A percentile compares a stretch with the other conserved stretches of the same genome.
These are phyloP conservation scores for Theonella swinhoei DNA, from an alignment of 37 sponge, comb jelly and placozoan genomes.

Conservation along the genomic window DNA sequence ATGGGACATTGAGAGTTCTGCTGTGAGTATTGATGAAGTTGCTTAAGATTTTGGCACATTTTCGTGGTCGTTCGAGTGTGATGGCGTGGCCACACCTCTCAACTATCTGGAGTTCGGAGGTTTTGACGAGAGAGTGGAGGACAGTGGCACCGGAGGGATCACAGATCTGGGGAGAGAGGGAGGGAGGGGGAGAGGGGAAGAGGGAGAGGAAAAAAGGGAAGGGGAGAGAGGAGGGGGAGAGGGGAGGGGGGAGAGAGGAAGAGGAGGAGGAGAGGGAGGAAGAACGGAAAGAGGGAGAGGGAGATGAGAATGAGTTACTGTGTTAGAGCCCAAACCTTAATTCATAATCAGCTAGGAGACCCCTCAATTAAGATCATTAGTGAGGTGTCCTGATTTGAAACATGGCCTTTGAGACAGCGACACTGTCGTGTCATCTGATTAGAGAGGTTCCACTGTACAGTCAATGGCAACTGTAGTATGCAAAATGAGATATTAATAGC, in stretches of 20 bases:
- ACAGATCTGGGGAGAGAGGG: constrained; percentile 48
- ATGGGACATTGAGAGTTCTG: not conserved
- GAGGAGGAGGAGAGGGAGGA: not conserved
- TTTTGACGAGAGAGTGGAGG: constrained; percentile 33
- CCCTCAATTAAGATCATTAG: not conserved
- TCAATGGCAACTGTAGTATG: no score
- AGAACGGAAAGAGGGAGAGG: not conserved
- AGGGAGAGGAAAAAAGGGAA: no score
- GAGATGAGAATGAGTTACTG: no score
- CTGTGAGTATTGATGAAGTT: constrained; percentile 71
- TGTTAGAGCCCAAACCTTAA: not conserved
- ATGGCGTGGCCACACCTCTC: constrained; percentile 80
- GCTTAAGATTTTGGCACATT: constrained; percentile 52
- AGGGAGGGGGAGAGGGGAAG: no score
- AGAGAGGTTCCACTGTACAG: no score
- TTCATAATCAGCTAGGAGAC: not conserved
- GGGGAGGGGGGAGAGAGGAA: not conserved
- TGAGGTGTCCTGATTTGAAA: not conserved
- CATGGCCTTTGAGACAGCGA: no score
- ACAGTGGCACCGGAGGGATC: constrained; percentile 69
- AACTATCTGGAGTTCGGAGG: constrained; percentile 42
- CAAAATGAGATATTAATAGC: no score
- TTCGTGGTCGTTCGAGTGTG: constrained; percentile 64
- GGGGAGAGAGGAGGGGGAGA: not conserved
- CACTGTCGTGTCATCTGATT: no score